Conservation (phyloP, 2,113 vertebrate genomes). For the Ceratotherium simum region DNA sequence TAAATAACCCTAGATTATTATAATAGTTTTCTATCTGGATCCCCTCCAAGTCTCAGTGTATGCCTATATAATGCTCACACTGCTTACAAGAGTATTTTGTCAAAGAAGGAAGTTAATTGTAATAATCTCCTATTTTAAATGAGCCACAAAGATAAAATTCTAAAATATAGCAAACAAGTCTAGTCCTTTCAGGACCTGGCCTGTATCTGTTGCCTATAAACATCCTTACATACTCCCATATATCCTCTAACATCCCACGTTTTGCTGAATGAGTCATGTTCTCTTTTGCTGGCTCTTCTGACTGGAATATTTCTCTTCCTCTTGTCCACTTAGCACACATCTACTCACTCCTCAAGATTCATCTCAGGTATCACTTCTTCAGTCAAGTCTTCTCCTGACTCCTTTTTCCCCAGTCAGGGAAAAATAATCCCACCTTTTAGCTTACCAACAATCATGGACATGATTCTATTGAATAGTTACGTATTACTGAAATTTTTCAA, state of each 20-base stretch:
- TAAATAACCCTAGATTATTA: neutral
- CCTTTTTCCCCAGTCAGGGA: neutral
- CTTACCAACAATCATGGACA: neutral
- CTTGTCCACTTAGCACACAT: neutral
- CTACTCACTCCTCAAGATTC: neutral
- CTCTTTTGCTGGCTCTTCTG: neutral
- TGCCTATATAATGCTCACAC: neutral
- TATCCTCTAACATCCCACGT: neutral
- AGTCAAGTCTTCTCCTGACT: neutral
- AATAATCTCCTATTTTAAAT: neutral
- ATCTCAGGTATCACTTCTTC: neutral
- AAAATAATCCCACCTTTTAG: neutral
- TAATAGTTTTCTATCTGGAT: neutral
- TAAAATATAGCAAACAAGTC: conserved; percentile 6
- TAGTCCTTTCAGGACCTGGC: neutral
- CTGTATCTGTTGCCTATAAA: neutral
- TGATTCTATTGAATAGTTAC: neutral
- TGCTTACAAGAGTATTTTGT: neutral
- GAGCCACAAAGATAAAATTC: neutral
- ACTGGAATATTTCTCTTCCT: neutral
- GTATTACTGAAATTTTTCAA: neutral
- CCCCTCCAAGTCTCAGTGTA: neutral
- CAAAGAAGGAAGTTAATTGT: neutral
- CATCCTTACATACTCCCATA: neutral
- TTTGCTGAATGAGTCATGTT: neutral